Conservation (phyloP, 2,797 vertebrate species). For the Danio albolineatus region DNA sequence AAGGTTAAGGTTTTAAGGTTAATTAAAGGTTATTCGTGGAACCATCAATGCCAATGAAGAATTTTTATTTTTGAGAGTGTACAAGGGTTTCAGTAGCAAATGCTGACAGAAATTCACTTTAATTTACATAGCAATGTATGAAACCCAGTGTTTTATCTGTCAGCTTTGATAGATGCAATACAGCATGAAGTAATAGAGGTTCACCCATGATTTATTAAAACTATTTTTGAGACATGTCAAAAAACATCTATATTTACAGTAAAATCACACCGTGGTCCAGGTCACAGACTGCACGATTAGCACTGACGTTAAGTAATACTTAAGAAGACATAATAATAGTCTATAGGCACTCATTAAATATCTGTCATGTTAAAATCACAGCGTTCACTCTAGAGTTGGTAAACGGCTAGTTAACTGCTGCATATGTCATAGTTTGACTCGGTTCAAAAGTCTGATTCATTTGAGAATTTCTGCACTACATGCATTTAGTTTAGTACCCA, state of each 20-base stretch:
- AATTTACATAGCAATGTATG: background rate
- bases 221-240: background rate
- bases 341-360: background rate
- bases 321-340: background rate
- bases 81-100: background rate
- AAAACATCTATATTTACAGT: slow-evolving; percentile 16
- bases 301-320: background rate
- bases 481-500: background rate
- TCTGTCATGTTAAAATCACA: background rate
- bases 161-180: background rate
- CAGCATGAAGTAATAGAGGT: background rate
- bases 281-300: background rate
- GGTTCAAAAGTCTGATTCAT: slow-evolving; percentile 20
- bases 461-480: slow-evolving; percentile 3
- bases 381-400: background rate
- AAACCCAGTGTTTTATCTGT: background rate
- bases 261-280: background rate
- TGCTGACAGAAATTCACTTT: background rate
- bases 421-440: slow-evolving; percentile 1
- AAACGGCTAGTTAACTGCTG: background rate
- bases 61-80: too few species aligned
- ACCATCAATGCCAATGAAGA: too few species aligned
- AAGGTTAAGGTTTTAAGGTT: too few species aligned
- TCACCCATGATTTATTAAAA: background rate
- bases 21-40: too few species aligned